Conservation (phyloP, 2,113 vertebrate species). For the Phyllopteryx taeniolatus region DNA sequence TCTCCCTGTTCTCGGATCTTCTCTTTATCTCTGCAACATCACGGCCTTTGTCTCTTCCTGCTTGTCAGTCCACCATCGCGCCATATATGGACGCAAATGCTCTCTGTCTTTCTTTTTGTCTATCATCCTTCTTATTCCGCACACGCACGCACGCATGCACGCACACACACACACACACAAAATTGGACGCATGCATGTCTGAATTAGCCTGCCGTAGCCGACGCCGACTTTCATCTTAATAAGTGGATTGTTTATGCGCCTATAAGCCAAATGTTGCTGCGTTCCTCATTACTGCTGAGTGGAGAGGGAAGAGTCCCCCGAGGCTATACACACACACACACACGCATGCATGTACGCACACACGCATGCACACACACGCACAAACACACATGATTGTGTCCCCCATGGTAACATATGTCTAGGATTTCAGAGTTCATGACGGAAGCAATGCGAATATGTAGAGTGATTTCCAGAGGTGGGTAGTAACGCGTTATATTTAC, state of each 20-base stretch:
- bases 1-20: neutral
- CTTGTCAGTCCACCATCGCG: neutral
- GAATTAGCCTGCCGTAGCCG: neutral
- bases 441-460: neutral
- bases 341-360: neutral
- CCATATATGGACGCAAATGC: constrained; percentile 5
- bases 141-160: neutral
- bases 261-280: constrained; percentile 10
- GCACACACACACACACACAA: neutral
- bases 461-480: neutral
- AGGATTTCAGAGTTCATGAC: neutral
- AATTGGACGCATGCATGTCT: neutral
- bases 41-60: neutral
- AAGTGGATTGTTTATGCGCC: constrained; percentile 15
- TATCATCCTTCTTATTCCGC: neutral
- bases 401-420: neutral
- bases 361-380: neutral
- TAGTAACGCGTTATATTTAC: too few species aligned
- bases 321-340: neutral
- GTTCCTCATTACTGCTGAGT: constrained; percentile 12
- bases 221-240: constrained; percentile 12
- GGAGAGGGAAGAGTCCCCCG: neutral
- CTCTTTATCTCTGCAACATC: neutral
- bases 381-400: neutral
- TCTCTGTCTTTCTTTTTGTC: neutral